Evolutionary conservation across 2,888 invertebrate genomes (phyloP), one percentile per base, ranked within the genome.

Genomic region (Calameuta filiformis): DNA sequence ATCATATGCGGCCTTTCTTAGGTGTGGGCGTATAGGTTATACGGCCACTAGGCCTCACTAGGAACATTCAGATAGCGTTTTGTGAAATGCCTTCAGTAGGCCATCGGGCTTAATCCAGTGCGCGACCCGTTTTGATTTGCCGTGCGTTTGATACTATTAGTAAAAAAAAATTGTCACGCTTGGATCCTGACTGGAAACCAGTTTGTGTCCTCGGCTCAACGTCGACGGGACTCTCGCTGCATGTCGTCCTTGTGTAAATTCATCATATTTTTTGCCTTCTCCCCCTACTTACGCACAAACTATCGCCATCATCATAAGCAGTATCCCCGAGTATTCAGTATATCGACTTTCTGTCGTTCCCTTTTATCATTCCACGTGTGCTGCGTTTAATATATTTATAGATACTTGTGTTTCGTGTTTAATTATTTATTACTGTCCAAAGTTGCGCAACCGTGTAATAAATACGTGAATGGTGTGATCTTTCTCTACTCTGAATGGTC

Each of bases 21-120:
- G 68, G 80, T 79, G 82, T 83, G 83, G 84, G 82, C 81, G 83
- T 78, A 77, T 79, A 81, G 80, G 79, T 82, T 81, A 80, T 81
- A 80, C 73, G 77, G 78, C 73, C 69, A 73, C 56, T 30, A 31
- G 75, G 37, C 71, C 73, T 6, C 71, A 33, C 34, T 71, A 71
- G 33, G 31, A 71, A 56, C 56, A 23, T 23, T 56, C 15, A 34
- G 12, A 30, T 71, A 71, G 71, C 33, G 15, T 71, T 71, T 71
- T 34, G 30, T 34, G 71, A 71, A 33, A 71, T 71, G 71, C 71
- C 71, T 33, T 35, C 74, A 34, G 74, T 74, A 74, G 35, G 74
- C 74, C 74, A 23, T 74, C 74, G 35, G 74, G 74, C 37, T 33
- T 74, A 35, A 30, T 74, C 74, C n/a, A 15, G 30, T 35, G 35